Base-by-base conservation (phyloP, 2,797 vertebrate species). In the Microctenopoma steveboyesi region DNA sequence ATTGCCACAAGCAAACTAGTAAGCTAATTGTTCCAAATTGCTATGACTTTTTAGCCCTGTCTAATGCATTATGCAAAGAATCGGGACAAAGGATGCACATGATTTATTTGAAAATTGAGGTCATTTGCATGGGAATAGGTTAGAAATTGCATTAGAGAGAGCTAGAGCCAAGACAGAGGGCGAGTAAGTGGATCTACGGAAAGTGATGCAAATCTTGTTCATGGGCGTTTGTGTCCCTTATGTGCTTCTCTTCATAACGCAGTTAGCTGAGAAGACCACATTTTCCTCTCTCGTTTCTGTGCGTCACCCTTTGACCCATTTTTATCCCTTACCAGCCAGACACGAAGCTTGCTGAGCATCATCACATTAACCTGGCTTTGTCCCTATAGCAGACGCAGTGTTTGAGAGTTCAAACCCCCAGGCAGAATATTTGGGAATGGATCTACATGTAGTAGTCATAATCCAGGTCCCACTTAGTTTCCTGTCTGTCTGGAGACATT, bases 401-500 rank as follows among this genome's bases (percentile, higher is more conserved):
- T 43, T 76, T 78, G 75, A 68, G 80, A 70, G 45, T 15, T 13
- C 35, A 49, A 45, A 30, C 28, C 53, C 79, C 76, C 50, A 69
- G 85, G 74, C 52, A 51, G 59, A 77, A 66, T 50, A 47, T 78
- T 74, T 73, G 35, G 78, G 75, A 79, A 76, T 50, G 60, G 72
- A 77, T 81, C 69, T 75, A 54, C 64, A 72, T 48, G n/a, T 13
- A 74, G 33, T 61, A 65, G 74, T 84, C 81, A 79, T 83, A 84
- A 84, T 68, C 61, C 35, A 2, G n/a, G 67, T 59, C 49, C 45
- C 28, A 54, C 64, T 72, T 25, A 67, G 30, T 68, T 63, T 47
- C 0, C 55, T 70, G 50, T 64, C 76, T 81, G 75, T 69, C 83
- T 86, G 81, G 79, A 87, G 72, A 90, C 82, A 64, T 64, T 79